phyloP scores from a whole-genome alignment of 1,140 invertebrate genomes.

The Conus ventricosus region DNA sequence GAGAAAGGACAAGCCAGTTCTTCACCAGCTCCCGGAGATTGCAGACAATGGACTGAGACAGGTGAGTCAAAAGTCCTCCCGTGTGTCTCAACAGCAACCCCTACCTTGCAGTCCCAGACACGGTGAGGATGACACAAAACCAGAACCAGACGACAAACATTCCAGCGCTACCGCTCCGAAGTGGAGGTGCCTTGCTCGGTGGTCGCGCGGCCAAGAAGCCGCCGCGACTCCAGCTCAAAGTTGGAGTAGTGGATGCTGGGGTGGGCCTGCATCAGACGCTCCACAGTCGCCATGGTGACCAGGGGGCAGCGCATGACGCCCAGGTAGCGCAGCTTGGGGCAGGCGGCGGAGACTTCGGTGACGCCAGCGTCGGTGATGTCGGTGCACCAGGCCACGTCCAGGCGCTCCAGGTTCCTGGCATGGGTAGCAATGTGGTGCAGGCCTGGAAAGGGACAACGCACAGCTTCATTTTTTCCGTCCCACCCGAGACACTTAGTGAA shows the following conservation, averaged over 20 bases:
- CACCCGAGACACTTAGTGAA: too few species aligned
- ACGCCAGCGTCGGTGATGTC: constrained; percentile 60
- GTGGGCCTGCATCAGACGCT: constrained; percentile 55
- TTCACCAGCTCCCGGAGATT: too few species aligned
- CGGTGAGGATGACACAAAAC: too few species aligned
- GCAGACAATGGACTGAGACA: too few species aligned
- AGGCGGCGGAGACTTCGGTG: constrained; percentile 50
- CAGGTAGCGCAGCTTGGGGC: constrained; percentile 56
- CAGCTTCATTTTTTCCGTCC: neutral
- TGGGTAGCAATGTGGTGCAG: constrained; percentile 51
- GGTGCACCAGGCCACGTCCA: constrained; percentile 68
- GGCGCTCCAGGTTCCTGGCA: constrained; percentile 49
- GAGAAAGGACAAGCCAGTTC: too few species aligned
- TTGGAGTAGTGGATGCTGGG: constrained; percentile 65
- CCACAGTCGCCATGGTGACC: constrained; percentile 59
- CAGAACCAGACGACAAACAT: too few species aligned
- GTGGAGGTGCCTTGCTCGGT: too few species aligned
- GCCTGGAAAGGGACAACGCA: constrained; percentile 43
- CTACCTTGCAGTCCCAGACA: too few species aligned
- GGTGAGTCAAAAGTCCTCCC: too few species aligned
- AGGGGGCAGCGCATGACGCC: constrained; percentile 64
- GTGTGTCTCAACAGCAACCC: too few species aligned
- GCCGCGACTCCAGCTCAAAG: constrained; percentile 61
- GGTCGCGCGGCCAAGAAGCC: constrained; percentile 46
- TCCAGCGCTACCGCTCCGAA: too few species aligned